Evolutionary conservation across 2,113 vertebrate genomes (phyloP).

Genomic region (Scomber colias): DNA sequence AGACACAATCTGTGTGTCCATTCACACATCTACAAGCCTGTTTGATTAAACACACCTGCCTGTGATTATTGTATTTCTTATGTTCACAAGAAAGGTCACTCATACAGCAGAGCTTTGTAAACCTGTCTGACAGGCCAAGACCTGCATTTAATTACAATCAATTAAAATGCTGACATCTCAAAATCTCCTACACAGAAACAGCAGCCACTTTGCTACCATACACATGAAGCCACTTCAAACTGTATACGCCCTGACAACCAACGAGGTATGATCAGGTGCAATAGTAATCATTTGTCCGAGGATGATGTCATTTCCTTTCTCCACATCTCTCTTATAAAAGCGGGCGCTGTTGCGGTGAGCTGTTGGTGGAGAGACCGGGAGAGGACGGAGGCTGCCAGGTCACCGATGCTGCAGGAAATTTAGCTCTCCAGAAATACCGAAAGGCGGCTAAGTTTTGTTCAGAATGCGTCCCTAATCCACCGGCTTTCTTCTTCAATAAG

Average conservation of each 20-base stretch:
- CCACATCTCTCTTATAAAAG: constrained; percentile 65
- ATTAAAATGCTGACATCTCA: neutral
- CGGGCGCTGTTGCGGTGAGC: constrained; percentile 52
- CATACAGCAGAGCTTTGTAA: neutral
- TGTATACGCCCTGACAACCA: constrained; percentile 50
- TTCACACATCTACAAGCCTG: neutral
- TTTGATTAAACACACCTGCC: neutral
- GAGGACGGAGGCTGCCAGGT: constrained; percentile 43
- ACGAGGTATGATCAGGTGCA: constrained; percentile 31
- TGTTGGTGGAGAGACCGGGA: constrained; percentile 46
- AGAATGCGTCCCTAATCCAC: constrained; percentile 68
- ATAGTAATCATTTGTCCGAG: neutral
- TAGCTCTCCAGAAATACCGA: constrained; percentile 70
- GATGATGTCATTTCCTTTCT: constrained; percentile 82
- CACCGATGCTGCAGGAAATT: constrained; percentile 51
- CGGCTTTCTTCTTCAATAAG: neutral
- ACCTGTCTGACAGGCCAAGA: neutral
- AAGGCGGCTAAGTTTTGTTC: constrained; percentile 60
- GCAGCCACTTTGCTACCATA: neutral
- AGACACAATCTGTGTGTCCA: neutral
- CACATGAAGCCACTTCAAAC: neutral
- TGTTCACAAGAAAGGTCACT: neutral
- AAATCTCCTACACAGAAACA: neutral
- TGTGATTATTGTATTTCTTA: neutral
- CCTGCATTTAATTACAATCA: neutral